Evolutionary conservation across 2,797 vertebrate genomes (phyloP).

Genomic region (Manis pentadactyla): DNA sequence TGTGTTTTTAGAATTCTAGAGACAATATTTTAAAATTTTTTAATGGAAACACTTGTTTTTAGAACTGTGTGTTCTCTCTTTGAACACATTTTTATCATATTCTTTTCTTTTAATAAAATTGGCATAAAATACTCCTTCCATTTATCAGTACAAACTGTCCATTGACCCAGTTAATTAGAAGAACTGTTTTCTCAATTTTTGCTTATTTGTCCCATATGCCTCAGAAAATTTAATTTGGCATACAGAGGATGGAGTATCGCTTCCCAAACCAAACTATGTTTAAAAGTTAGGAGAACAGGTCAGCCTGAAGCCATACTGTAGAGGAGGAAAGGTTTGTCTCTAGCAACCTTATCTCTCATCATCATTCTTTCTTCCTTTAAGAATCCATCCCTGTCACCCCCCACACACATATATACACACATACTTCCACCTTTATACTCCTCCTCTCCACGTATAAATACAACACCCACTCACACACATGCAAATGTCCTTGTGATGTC

Average conservation of each 20-base stretch:
- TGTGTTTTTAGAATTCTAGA: constrained; percentile 36
- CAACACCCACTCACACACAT: not conserved
- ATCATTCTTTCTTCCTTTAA: not conserved
- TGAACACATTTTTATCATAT: not conserved
- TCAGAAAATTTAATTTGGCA: not conserved
- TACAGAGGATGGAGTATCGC: not conserved
- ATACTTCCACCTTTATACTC: not conserved
- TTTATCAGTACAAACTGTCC: constrained; percentile 50
- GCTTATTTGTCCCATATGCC: constrained; percentile 4
- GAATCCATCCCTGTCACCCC: not conserved
- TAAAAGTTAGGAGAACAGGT: not conserved
- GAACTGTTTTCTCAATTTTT: constrained; percentile 28
- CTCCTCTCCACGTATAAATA: not conserved
- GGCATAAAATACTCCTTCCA: constrained; percentile 18
- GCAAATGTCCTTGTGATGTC: not conserved
- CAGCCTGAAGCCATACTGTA: not conserved
- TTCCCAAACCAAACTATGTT: not conserved
- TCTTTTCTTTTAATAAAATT: constrained; percentile 36
- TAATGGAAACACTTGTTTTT: constrained; percentile 50
- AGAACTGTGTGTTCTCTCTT: constrained; percentile 6
- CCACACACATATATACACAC: not conserved
- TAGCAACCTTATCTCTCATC: not conserved
- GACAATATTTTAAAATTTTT: not conserved
- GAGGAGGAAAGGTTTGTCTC: not conserved
- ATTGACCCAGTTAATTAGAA: constrained; percentile 16